phyloP scores from a whole-genome alignment of 1,140 invertebrate species.

The Lepidurus couesii region DNA sequence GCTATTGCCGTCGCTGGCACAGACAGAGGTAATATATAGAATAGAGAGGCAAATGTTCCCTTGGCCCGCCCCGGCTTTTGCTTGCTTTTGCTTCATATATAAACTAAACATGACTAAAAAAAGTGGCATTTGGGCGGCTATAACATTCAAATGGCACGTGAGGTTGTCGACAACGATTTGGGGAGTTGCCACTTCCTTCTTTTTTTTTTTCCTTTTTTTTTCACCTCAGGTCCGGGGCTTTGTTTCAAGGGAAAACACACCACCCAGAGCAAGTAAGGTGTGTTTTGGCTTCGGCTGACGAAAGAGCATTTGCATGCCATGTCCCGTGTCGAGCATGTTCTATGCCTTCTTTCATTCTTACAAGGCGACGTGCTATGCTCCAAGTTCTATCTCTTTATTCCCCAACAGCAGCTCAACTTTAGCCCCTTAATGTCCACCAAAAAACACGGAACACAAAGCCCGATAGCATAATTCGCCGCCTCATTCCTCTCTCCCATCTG shows the following conservation, averaged over 20 bases:
- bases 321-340: conserved; percentile 6
- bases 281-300: neutral
- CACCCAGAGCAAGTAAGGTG: neutral
- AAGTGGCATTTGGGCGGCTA: neutral
- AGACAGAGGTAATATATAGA: no score
- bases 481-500: no score
- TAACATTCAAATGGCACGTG: conserved; percentile 19
- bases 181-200: conserved; percentile 4
- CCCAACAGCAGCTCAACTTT: neutral
- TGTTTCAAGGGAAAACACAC: neutral
- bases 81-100: conserved; percentile 3
- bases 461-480: no score
- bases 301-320: neutral
- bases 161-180: conserved; percentile 21
- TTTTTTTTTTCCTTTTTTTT: neutral
- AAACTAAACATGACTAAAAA: conserved; percentile 5
- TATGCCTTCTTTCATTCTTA: neutral
- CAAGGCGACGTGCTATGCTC: neutral
- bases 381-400: neutral
- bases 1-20: neutral
- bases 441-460: no score
- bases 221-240: no score
- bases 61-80: neutral
- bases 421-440: no score
- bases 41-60: no score